These are phyloP conservation scores for Phaethornis superciliosus DNA, from an alignment of 2,113 vertebrate species.

Conservation along the genomic window DNA sequence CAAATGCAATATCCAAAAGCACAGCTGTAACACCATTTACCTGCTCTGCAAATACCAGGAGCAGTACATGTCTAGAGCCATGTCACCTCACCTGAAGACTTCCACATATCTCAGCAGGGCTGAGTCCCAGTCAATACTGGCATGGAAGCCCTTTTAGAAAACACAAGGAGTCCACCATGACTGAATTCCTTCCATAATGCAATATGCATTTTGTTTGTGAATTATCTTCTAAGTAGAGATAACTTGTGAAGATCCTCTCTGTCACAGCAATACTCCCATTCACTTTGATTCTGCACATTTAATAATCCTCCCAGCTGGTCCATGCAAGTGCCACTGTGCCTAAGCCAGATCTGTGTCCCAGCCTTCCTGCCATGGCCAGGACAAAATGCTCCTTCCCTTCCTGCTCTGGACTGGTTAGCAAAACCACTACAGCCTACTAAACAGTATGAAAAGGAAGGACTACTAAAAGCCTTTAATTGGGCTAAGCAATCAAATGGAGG, in stretches of 20 bases:
- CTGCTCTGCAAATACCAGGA: background rate
- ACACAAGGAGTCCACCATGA: fast-evolving
- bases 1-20: background rate
- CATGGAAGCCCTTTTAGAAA: background rate
- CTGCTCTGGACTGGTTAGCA: background rate
- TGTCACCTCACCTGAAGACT: background rate
- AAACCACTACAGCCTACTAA: background rate
- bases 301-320: background rate
- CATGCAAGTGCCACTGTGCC: background rate
- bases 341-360: background rate
- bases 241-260: background rate
- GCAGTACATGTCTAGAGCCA: background rate
- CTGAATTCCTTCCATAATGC: background rate
- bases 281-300: background rate
- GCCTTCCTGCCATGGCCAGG: conserved; percentile 2
- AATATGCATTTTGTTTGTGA: background rate
- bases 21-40: background rate
- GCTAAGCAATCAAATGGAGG: background rate
- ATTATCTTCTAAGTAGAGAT: background rate
- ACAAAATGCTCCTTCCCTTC: background rate
- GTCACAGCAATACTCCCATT: background rate
- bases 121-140: background rate
- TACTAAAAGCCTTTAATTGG: conserved; percentile 3
- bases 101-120: fast-evolving
- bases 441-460: background rate